Percentiles rank a stretch among this genome's conserved stretches.
Evolutionary conservation across 2,797 vertebrate genomes (phyloP).

Genomic region (Artibeus jamaicensis): DNA sequence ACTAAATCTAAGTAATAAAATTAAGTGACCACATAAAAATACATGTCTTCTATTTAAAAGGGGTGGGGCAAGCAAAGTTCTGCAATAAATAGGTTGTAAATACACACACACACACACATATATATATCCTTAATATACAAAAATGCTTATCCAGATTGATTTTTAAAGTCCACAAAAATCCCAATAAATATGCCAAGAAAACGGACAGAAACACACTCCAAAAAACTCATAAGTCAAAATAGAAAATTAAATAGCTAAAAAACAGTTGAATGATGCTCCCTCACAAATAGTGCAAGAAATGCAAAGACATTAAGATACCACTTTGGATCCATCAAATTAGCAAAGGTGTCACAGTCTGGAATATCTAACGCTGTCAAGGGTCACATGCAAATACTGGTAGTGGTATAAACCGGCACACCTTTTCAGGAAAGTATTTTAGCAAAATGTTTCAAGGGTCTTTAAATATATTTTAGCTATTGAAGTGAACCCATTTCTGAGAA

Average conservation of each 20-base stretch:
- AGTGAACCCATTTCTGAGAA: slow-evolving; percentile 27
- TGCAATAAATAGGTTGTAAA: background rate
- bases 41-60: slow-evolving; percentile 1
- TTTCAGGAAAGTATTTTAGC: background rate
- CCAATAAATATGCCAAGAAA: background rate
- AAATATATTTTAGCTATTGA: slow-evolving; percentile 8
- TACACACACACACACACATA: background rate
- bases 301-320: background rate
- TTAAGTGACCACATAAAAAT: background rate
- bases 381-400: background rate
- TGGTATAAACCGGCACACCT: background rate
- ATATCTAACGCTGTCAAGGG: background rate
- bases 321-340: background rate
- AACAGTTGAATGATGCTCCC: background rate
- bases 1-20: slow-evolving; percentile 19
- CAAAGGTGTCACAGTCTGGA: background rate
- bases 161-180: background rate
- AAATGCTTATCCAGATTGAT: background rate
- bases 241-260: background rate
- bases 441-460: background rate
- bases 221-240: background rate
- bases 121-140: background rate
- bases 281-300: background rate
- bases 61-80: background rate
- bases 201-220: background rate